Evolutionary conservation across 2,797 vertebrate genomes (phyloP).

Genomic region (Heteromormyrus szaboi): DNA sequence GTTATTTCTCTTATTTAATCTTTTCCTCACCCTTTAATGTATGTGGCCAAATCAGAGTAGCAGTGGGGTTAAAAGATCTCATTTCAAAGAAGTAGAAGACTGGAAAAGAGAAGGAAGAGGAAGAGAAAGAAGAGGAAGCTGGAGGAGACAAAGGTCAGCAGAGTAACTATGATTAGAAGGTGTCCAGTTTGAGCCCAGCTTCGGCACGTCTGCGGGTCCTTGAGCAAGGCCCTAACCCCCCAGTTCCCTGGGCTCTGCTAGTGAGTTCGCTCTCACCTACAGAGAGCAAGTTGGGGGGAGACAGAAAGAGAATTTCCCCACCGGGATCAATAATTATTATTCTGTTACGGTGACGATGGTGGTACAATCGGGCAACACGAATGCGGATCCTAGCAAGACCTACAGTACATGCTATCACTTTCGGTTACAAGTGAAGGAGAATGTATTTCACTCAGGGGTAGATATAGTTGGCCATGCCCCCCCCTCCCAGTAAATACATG

Average conservation of each 20-base stretch:
- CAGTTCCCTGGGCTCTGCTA: not conserved
- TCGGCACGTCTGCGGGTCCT: not conserved
- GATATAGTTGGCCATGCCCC: not conserved
- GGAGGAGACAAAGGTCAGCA: not conserved
- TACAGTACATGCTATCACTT: not conserved
- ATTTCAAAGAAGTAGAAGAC: not conserved
- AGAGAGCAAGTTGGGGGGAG: not conserved
- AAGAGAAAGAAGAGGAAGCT: not conserved
- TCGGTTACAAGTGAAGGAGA: not conserved
- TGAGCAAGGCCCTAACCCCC: not conserved
- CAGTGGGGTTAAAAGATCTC: not conserved
- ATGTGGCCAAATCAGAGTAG: not conserved
- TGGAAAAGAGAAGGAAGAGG: not conserved
- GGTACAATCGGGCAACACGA: not conserved
- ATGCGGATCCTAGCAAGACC: not conserved
- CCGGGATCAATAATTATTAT: not conserved
- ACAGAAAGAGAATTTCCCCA: not conserved
- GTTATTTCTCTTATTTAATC: not conserved
- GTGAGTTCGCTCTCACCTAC: not conserved
- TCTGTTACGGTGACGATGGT: not conserved
- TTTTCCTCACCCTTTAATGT: not conserved
- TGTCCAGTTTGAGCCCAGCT: not conserved
- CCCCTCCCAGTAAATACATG: not conserved
- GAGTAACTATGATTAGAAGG: not conserved
- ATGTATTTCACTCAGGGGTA: not conserved